Evolutionary conservation across 35 echinoderm and acorn worm genomes (phyloP).

Genomic region (Ptychodera flava): DNA sequence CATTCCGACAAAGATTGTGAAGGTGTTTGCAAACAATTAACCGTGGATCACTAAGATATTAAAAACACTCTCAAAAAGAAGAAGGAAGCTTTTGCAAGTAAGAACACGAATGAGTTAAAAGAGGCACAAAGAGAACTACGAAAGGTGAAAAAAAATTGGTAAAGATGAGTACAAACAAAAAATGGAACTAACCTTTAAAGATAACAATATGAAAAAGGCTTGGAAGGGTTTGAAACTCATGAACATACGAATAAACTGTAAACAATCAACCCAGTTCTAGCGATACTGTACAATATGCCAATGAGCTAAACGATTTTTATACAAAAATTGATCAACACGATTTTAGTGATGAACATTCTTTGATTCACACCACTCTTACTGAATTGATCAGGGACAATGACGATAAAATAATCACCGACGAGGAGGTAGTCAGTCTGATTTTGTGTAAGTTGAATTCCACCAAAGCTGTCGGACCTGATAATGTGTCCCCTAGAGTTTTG

Average conservation of each 20-base stretch:
- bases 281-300: constrained; percentile 33
- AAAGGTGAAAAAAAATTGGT: neutral
- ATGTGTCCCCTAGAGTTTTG: too few relatives aligned
- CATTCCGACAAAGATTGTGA: constrained; percentile 33
- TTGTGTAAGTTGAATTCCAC: too few relatives aligned
- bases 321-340: constrained; percentile 33
- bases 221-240: constrained; percentile 36
- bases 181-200: constrained; percentile 32
- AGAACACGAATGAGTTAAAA: constrained; percentile 22
- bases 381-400: neutral
- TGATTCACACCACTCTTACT: neutral
- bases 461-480: too few relatives aligned
- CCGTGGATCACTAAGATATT: constrained; percentile 45
- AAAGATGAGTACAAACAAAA: constrained; percentile 41
- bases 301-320: constrained; percentile 51
- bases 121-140: constrained; percentile 20
- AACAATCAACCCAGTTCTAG: constrained; percentile 3
- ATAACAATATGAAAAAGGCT: too few relatives aligned
- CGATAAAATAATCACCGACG: neutral
- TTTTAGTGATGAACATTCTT: neutral
- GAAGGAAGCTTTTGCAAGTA: constrained; percentile 26
- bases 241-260: constrained; percentile 18
- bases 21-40: constrained; percentile 41
- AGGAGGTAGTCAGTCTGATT: too few relatives aligned
- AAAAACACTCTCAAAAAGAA: constrained; percentile 45